These are phyloP conservation scores for Microcebus murinus DNA, from an alignment of 2,113 vertebrate genomes.

Conservation along the genomic window DNA sequence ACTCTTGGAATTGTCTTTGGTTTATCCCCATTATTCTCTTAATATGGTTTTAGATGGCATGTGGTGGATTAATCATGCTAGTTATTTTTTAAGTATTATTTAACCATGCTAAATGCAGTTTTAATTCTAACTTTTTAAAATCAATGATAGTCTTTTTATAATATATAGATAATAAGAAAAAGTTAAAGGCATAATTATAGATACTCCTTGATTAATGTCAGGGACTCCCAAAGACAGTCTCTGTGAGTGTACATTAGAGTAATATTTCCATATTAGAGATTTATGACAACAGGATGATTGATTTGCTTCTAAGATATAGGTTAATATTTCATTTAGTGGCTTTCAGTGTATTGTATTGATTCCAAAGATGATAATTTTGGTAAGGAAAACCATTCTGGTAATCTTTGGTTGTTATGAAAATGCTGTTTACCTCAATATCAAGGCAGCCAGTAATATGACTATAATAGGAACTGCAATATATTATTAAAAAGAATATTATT, in stretches of 20 bases:
- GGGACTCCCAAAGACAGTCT: neutral
- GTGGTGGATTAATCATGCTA: neutral
- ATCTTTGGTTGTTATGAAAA: conserved; percentile 16
- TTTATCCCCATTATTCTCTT: neutral
- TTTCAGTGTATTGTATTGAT: conserved; percentile 46
- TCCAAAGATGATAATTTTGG: conserved; percentile 38
- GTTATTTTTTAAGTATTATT: neutral
- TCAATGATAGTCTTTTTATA: conserved; percentile 27
- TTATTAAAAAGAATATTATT: neutral
- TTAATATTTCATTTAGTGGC: conserved; percentile 35
- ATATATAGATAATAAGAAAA: neutral
- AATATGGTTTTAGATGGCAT: neutral
- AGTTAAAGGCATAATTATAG: conserved; percentile 39
- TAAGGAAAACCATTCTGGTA: conserved; percentile 27
- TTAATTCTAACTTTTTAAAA: conserved; percentile 56
- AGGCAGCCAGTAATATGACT: neutral
- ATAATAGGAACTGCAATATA: neutral
- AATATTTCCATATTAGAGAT: neutral
- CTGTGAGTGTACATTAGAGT: neutral
- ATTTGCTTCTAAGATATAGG: neutral
- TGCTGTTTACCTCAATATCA: neutral
- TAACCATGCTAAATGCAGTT: neutral
- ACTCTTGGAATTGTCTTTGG: neutral
- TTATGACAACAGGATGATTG: neutral
- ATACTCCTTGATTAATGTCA: neutral